Evolutionary conservation across 2,888 invertebrate species (phyloP).

Genomic region (Dromius quadrimaculatus): DNA sequence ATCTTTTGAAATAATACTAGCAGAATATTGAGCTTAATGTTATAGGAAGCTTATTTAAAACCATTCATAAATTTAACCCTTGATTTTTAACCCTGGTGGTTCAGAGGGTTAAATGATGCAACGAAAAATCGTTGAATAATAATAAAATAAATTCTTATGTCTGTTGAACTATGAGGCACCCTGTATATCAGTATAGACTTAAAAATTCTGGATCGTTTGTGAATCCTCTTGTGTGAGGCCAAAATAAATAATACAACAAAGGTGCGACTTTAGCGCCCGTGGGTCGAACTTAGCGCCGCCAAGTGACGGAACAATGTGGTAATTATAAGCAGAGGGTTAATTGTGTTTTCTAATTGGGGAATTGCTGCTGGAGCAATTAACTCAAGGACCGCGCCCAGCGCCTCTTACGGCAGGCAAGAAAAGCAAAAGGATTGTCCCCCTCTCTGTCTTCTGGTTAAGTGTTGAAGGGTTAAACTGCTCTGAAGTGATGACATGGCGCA

Average conservation of each 20-base stretch:
- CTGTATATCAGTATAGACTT: no score
- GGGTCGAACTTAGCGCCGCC: not conserved
- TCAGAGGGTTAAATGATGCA: no score
- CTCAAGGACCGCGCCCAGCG: constrained; percentile 3
- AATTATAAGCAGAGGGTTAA: constrained; percentile 49
- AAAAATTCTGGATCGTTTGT: no score
- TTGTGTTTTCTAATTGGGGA: constrained; percentile 54
- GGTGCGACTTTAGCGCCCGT: not conserved
- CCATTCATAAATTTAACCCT: no score
- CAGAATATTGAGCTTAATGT: no score
- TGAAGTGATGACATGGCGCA: not conserved
- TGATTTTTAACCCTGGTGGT: no score
- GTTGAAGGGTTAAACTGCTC: not conserved
- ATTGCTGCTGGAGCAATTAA: constrained; percentile 48
- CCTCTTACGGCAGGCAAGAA: not conserved
- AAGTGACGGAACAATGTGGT: constrained; percentile 48
- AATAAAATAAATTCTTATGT: no score
- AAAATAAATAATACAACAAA: constrained; percentile 20
- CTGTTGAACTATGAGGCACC: no score
- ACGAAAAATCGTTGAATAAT: no score
- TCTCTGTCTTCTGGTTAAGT: not conserved
- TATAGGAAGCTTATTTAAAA: no score
- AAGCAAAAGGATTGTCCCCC: not conserved
- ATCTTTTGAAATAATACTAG: no score
- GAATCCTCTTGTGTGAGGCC: no score